Base-by-base conservation (phyloP, 2,888 invertebrate genomes). In the Euproctis similis region DNA sequence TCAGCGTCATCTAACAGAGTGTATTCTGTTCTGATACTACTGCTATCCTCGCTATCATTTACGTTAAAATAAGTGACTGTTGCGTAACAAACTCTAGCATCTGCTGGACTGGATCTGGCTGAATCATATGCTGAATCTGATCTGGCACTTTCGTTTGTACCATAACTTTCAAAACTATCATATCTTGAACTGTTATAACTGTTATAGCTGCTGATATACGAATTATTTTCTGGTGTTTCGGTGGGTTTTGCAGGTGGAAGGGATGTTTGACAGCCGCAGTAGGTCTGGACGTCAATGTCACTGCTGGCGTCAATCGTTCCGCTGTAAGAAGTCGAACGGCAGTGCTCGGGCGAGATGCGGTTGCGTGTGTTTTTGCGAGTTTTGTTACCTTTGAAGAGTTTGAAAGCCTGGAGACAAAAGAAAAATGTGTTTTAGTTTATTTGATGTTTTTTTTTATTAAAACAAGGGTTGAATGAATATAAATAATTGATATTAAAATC, bases 91-190 rank as follows among this genome's bases (percentile, higher is more conserved):
- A 77, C 70, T 4, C 72, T 46, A 0, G 57, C 47, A 11, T 66
- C 48, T 0, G 67, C 61, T 0, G 82, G 82, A 26, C 73, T 80
- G 42, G 76, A 74, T 2, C 77, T 48, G 0, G 73, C 70, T 0
- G 84, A 84, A 21, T 80, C 76, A 33, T 85, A 85, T 0, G 85
- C 85, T 0, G 85, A 85, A 39, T 85, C 85, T 0, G 77, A 71
- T 1, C 73, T 39, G 7, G 20, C 32, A 12, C 42, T 50, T 1
- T 69, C 63, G n/a, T 64, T 57, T 1, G 61, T 59, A 1, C 58
- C 58, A 34, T 66, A 74, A 29, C 68, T 69, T 16, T 64, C 64
- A 1, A 75, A 26, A 37, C 75, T 75, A 22, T 71, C 66, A 20
- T 72, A 63, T 16, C 69, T 52, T 1, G 76, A 78, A 43, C 71